Evolutionary conservation across 1,140 invertebrate genomes (phyloP), one percentile per base, ranked within the genome.

Genomic region (Nephotettix cincticeps): DNA sequence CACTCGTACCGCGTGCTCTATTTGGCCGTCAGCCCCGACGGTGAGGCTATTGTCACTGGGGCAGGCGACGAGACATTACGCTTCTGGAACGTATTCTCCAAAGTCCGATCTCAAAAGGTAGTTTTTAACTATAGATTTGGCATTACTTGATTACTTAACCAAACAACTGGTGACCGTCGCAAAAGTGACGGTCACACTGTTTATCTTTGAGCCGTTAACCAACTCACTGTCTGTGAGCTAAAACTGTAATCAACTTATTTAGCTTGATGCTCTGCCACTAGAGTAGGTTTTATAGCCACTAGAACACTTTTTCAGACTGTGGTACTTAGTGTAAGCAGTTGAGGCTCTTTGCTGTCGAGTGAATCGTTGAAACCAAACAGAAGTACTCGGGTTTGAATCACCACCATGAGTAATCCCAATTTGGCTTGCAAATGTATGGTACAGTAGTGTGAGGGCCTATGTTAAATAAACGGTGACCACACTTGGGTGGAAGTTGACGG

Each of bases 1-100:
- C 98, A 99, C 81, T 96, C 96, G 25, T 98, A 96, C 80, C 85
- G 98, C 74, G 98, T 99, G 3, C 85, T 99, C 0, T 99, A 99
- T 81, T 81, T 99, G 75, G 98, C 98, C 0, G 91, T 99, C 86
- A 99, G 97, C 32, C 98, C 98, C 0, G 97, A 99, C 83, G 98
- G 98, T 21, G 97, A 99, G 81, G 96, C 97, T 0, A 99, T 99
- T 73, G 98, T 99, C 0, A 99, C 98, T 0, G 98, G 98, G 11
- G 98, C 98, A 19, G 98, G 98, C 0, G 98, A 99, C 82, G 98
- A 99, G 82, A 99, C 98, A 0, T 84, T 99, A 6, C 84, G 98
- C 17, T 99, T 99, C 83, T 99, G 98, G 98, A 99, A 99, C 85
- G 96, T 99, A 0, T 99, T 99, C 81, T 97, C 94, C 74, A 99